These are phyloP conservation scores for Cisticola juncidis DNA, from an alignment of 2,113 vertebrate species.

Conservation along the genomic window DNA sequence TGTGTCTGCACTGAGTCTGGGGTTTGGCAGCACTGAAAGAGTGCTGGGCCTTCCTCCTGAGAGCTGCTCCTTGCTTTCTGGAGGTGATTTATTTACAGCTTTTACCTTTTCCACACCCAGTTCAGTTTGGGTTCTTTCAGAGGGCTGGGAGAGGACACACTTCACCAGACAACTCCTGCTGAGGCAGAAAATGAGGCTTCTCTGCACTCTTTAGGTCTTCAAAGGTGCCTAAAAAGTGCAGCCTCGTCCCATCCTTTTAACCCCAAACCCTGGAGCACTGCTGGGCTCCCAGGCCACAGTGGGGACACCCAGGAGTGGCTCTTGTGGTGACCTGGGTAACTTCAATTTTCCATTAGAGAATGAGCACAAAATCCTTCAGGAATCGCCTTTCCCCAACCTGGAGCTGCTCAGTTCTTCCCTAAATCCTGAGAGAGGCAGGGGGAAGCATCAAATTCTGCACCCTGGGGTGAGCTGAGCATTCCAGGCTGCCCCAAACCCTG, in stretches of 20 bases:
- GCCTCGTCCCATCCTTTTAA: not conserved
- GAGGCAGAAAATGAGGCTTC: not conserved
- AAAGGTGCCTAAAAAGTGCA: not conserved
- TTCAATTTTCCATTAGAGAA: fast-evolving
- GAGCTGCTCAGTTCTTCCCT: not conserved
- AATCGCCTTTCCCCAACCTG: not conserved
- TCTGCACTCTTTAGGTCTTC: not conserved
- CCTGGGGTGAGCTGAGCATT: fast-evolving
- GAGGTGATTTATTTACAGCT: not conserved
- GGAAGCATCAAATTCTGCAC: fast-evolving
- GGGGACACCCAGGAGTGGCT: not conserved
- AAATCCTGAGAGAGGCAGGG: fast-evolving
- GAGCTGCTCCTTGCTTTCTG: not conserved
- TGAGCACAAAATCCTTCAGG: not conserved
- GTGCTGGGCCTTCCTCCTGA: fast-evolving
- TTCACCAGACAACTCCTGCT: not conserved
- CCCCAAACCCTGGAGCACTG: not conserved
- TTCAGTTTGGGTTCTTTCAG: not conserved
- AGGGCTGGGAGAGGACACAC: not conserved
- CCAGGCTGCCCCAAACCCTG: not conserved
- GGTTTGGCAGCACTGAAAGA: fast-evolving
- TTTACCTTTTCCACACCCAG: not conserved
- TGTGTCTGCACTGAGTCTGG: not conserved
- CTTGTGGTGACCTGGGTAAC: not conserved
- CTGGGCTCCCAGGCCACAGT: not conserved